phyloP scores from a whole-genome alignment of 2,797 vertebrate species.

The Pyrocephalus nanus region DNA sequence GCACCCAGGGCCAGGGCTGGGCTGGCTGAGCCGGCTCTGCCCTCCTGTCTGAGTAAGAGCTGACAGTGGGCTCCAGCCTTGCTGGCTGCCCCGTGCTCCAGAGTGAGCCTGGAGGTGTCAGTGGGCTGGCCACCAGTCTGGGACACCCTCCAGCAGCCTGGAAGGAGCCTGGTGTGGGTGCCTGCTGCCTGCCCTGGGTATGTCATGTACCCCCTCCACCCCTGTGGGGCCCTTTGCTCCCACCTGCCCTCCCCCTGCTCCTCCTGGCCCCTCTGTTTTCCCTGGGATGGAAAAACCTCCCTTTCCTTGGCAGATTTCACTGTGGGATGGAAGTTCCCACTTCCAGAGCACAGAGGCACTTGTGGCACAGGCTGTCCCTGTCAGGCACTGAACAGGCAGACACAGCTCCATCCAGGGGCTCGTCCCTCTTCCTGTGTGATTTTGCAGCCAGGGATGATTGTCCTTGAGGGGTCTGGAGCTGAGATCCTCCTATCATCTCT shows the following conservation, averaged over 20 bases:
- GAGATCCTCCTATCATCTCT: background rate
- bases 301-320: background rate
- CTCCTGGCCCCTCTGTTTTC: background rate
- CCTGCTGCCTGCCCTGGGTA: accelerated
- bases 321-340: background rate
- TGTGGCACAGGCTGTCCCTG: background rate
- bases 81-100: too few species aligned
- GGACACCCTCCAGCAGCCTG: background rate
- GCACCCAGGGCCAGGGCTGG: background rate
- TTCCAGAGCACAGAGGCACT: background rate
- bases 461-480: background rate
- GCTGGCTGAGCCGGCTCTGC: background rate
- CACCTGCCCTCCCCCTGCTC: background rate
- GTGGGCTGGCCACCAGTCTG: background rate
- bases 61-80: background rate
- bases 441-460: background rate
- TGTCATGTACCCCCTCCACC: background rate
- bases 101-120: too few species aligned
- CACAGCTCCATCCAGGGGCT: background rate
- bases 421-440: background rate
- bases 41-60: background rate
- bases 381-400: background rate
- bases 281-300: background rate
- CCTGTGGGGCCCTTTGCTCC: background rate
- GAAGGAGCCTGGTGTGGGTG: background rate